Base-by-base conservation (phyloP, 2,113 vertebrate species). In the Cygnus buccinator region DNA sequence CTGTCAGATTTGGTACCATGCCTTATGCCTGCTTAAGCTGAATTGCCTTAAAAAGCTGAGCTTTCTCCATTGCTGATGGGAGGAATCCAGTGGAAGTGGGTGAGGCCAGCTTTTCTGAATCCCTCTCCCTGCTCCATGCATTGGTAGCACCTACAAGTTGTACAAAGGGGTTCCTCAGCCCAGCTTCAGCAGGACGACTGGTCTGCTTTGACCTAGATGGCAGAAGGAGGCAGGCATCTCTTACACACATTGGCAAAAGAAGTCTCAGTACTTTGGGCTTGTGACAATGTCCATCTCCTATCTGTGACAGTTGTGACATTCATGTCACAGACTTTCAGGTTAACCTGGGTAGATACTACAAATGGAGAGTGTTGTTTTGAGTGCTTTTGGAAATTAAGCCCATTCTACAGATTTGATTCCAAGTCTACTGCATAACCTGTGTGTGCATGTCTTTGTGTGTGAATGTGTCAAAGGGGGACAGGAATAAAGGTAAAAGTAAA, bases 1-100 rank as follows among this genome's bases (percentile, higher is more conserved):
- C 63, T 90, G 63, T 86, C 5, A 1, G 85, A 80, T 80, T 83
- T 74, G 25, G 21, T 37, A 37, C 23, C 76, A 26, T 54, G 37
- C 63, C 92, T 90, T 68, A 80, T 73, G 78, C 39, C 78, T 90
- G 44, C 82, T 94, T 94, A 83, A 83, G 19, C 63, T 80, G 74
- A 78, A 63, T 50, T 52, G 31, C 48, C 17, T 82, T 87, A 87
- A 65, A 84, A 92, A 83, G 62, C 43, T 78, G 17, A 68, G 19
- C 17, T 87, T 71, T 50, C 33, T 82, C 23, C 0, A 2, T 39
- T 33, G 28, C 5, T 82, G 41, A 52, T 73, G 14, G 52, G 70
- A 81, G 21, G 23, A 86, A 77, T 68, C 77, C 4, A 2, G 8
- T 41, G 41, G 11, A 4, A 68, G 10, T 6, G 29, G n/a, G 23